Conservation (phyloP, 1,140 invertebrate genomes). For the Helicorthomorpha holstii region DNA sequence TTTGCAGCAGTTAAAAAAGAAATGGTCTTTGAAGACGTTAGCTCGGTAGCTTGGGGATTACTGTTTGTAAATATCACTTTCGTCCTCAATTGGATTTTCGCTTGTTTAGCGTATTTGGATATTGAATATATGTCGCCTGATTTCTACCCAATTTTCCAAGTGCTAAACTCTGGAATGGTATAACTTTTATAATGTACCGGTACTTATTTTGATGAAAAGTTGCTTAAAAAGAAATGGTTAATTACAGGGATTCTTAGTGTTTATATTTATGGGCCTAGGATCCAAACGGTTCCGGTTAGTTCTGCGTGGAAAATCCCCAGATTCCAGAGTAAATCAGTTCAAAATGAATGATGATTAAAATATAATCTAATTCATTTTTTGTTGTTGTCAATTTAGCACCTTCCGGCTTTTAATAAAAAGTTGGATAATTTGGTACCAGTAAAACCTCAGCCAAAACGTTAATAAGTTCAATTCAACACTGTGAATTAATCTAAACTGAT, state of each 20-base stretch:
- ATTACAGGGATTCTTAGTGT: background rate
- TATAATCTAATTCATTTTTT: background rate
- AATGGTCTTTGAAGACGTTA: background rate
- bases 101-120: constrained; percentile 3
- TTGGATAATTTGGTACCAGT: background rate
- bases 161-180: constrained; percentile 1
- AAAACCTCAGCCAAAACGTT: background rate
- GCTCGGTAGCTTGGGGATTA: background rate
- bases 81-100: constrained; percentile 1
- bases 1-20: background rate
- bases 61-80: background rate
- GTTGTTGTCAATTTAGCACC: background rate
- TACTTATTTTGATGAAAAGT: no score
- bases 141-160: constrained; percentile 5
- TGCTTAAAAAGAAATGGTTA: no score
- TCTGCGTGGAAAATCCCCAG: background rate
- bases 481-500: no score
- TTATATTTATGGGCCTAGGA: background rate
- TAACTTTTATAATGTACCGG: no score
- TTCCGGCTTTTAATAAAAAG: no score
- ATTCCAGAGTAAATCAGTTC: background rate
- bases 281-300: background rate
- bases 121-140: constrained; percentile 2
- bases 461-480: no score
- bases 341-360: background rate